Evolutionary conservation across 2,888 invertebrate genomes (phyloP), one percentile per base, ranked within the genome.

Genomic region (Trachelus tabidus): DNA sequence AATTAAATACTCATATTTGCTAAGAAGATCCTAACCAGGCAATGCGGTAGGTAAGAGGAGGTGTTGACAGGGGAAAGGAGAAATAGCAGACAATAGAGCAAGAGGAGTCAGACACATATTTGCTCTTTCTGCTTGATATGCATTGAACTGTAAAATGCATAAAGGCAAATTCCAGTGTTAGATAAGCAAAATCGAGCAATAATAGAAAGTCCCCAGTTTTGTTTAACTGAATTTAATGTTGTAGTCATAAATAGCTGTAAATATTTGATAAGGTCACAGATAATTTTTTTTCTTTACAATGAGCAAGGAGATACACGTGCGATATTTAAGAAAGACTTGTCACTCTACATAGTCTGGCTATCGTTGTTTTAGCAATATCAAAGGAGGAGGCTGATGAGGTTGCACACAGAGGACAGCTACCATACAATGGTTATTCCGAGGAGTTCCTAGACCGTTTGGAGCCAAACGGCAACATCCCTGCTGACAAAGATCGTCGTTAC

Each of bases 381-480:
- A 97, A 98, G 93, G 98, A 98, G 93, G 98, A 98, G 92, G 94
- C 95, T 93, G 94, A 96, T 93, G 95, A 95, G 83, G 92, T 92
- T 83, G 91, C 94, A 92, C 94, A 94, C 88, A 94, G 94, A 91
- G 95, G 94, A 91, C 97, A 96, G 94, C 95, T 97, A 92, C 95
- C 97, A 84, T 97, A 96, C 93, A 97, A 97, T 93, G 97, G 97
- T 85, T 98, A 97, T 94, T 97, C 97, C 79, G 97, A 97, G 91
- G 97, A 98, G 94, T 98, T 96, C 93, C 95, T 98, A 92, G 97
- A 98, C 93, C 94, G 97, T 91, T 94, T 97, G 90, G 98, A 98
- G 93, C 97, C 96, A 90, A 98, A 97, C 93, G 97, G 97, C 90
- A 98, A 97, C 94, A 97, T 97, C 93, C 97, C 95, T 90, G 95